Conservation (phyloP, 2,797 vertebrate genomes). For the Molossus alvarezi region DNA sequence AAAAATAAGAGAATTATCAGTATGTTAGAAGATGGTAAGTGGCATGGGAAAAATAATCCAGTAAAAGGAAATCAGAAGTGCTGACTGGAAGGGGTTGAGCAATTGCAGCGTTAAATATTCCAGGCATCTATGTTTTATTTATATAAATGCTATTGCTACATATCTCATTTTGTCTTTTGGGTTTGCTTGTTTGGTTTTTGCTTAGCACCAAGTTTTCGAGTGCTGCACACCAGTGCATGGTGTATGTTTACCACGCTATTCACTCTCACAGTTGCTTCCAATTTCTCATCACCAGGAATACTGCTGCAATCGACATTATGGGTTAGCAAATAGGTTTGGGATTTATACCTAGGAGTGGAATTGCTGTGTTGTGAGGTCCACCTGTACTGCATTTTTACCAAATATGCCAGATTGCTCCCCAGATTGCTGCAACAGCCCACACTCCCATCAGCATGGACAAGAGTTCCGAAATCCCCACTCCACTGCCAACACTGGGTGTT, state of each 20-base stretch:
- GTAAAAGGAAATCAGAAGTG: background rate
- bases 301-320: background rate
- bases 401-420: background rate
- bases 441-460: background rate
- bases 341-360: constrained; percentile 12
- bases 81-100: background rate
- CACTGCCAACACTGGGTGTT: background rate
- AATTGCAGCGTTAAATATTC: background rate
- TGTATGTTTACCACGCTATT: background rate
- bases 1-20: constrained; percentile 45
- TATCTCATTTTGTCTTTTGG: constrained; percentile 45
- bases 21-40: background rate
- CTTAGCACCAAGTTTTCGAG: constrained; percentile 1
- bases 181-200: background rate
- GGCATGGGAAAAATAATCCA: constrained; percentile 16
- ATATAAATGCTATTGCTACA: background rate
- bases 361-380: background rate
- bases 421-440: background rate
- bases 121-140: constrained; percentile 13
- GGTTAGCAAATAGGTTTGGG: background rate
- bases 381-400: constrained; percentile 4
- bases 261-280: background rate
- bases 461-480: background rate
- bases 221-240: background rate
- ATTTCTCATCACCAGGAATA: background rate